Evolutionary conservation across 2,113 vertebrate genomes (phyloP), one percentile per base, ranked within the genome.

Genomic region (Brachyistius frenatus): DNA sequence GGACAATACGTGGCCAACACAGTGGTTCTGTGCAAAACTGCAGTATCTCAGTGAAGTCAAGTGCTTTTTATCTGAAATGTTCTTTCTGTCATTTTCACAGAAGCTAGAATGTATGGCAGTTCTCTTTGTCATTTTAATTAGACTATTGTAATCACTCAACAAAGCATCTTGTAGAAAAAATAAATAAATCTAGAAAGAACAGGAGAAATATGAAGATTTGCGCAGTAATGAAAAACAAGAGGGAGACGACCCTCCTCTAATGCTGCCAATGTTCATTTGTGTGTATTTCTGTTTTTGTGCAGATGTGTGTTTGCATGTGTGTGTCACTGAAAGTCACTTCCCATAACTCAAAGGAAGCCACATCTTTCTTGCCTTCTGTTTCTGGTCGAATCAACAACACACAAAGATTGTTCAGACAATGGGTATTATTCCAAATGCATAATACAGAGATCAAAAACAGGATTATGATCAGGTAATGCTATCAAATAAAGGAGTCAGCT

Each of bases 121-220:
- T 58, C 76, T 63, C 62, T 54, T 70, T 73, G 41, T 15, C n/a
- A 53, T 71, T 73, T 62, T 60, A 81, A 81, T 86, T 60, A 79
- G 72, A 82, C 80, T 79, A 82, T 65, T 58, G 3, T 71, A 73
- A 87, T 86, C 79, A 67, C 71, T 62, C 55, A 35, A 69, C 32
- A 69, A 72, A 23, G 54, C 66, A 73, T 72, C 16, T 67, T 57
- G 57, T 72, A 69, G 49, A 52, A 52, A 16, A 35, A 47, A 5
- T 16, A 50, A 63, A 41, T 31, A 3, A 35, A 67, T 58, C 13
- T 47, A 46, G 30, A 58, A 31, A 52, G 58, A 56, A 69, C 3
- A 23, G 49, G 37, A 39, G 47, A 49, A 73, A 63, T 58, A 41
- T 46, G 63, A 66, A 50, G 23, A 23, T 50, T 37, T 57, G 57